Conservation (phyloP, 1,140 invertebrate genomes). For the Drosophila burlai region DNA sequence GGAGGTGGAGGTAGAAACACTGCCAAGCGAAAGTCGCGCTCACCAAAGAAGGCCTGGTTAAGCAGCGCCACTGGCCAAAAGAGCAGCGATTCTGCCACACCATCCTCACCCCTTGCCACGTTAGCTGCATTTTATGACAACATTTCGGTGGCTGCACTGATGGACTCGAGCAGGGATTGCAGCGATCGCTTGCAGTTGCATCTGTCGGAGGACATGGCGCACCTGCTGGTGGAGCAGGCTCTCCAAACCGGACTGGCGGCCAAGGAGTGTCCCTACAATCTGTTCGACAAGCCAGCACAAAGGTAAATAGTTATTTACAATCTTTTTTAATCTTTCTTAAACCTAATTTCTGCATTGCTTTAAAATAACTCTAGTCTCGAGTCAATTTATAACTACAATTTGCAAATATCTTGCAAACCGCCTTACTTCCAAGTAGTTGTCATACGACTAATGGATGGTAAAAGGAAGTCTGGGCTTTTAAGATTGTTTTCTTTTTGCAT, state of each 20-base stretch:
- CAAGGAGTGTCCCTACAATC: slow-evolving; percentile 67
- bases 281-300: slow-evolving; percentile 70
- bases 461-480: slow-evolving; percentile 9
- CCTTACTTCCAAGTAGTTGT: not conserved
- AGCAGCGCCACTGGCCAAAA: slow-evolving; percentile 48
- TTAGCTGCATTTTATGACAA: slow-evolving; percentile 73
- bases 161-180: slow-evolving; percentile 43
- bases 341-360: too few species aligned
- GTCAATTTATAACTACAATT: not conserved
- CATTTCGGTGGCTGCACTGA: slow-evolving; percentile 67
- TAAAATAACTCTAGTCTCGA: not conserved
- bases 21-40: slow-evolving; percentile 71
- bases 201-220: slow-evolving; percentile 68
- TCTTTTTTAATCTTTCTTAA: too few species aligned
- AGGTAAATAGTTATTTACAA: slow-evolving; percentile 49
- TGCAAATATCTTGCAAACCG: not conserved
- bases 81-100: not conserved
- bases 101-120: slow-evolving; percentile 40
- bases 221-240: slow-evolving; percentile 71
- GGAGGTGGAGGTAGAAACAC: not conserved
- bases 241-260: slow-evolving; percentile 61
- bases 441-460: slow-evolving; percentile 1
- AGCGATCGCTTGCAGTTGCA: slow-evolving; percentile 63
- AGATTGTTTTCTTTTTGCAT: not conserved
- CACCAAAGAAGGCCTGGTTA: slow-evolving; percentile 77